Base-by-base conservation (phyloP, 2,797 vertebrate species). In the Eurystomus glaucurus region DNA sequence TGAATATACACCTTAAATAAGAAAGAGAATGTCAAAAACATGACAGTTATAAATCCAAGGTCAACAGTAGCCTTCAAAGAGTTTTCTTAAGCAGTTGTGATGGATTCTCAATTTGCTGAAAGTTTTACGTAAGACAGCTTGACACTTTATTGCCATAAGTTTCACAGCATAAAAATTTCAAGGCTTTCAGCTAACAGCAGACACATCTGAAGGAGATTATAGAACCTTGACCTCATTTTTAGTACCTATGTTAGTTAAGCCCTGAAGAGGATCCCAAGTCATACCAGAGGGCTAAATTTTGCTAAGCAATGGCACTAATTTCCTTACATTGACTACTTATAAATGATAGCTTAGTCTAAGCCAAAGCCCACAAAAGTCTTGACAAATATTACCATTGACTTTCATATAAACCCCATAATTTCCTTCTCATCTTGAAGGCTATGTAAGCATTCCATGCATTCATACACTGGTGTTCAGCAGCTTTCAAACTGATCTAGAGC, bases 31-130 rank as follows among this genome's bases (percentile, higher is more conserved):
- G 75, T 94, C 88, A 96, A 85, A 93, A 84, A 5, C 46, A 58
- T 93, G 96, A 93, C 96, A 96, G 88, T 74, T 96, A 84, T 85
- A 95, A 96, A 95, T 84, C 79, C 94, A 96, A 96, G 95, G 96
- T 96, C 96, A 97, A 93, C 89, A 81, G 77, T 33, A 75, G 65
- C 87, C 79, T 93, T 96, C 82, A 95, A 94, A 96, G 91, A 93
- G 80, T 95, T 95, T 97, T 91, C 97, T 98, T 98, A 97, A 98
- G 96, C 94, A 98, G 97, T 93, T 97, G 64, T 85, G 87, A 96
- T 74, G 70, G 88, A 90, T 96, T 94, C 64, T n/a, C 55, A 80
- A 79, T 91, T 89, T 91, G 74, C 86, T 95, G 60, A 69, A 97
- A 98, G 95, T 95, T 97, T 96, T 96, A 94, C n/a, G 6, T 82